Conservation (phyloP, 2,797 vertebrate genomes). For the Sparidentex hasta region DNA sequence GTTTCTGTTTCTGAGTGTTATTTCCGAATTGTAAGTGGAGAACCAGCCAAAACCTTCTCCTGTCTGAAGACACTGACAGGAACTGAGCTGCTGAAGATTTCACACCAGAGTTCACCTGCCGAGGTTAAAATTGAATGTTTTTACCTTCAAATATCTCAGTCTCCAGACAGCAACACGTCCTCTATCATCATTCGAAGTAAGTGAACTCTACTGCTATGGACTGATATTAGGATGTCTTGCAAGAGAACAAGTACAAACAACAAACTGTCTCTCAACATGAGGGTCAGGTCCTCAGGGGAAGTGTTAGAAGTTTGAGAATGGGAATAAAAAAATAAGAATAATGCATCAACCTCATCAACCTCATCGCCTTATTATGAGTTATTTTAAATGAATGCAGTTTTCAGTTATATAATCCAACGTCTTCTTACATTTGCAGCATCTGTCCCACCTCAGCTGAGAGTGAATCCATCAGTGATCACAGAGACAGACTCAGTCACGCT, state of each 20-base stretch:
- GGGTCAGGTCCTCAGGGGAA: no score
- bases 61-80: slow-evolving; percentile 44
- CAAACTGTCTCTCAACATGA: neutral
- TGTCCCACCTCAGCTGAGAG: neutral
- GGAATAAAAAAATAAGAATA: neutral
- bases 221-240: neutral
- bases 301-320: neutral
- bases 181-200: slow-evolving; percentile 22
- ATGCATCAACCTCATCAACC: no score
- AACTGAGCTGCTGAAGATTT: slow-evolving; percentile 25
- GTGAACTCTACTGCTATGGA: neutral
- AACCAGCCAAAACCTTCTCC: rapidly evolving
- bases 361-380: no score
- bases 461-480: neutral
- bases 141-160: neutral
- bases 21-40: neutral
- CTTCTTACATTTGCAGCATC: slow-evolving; percentile 3
- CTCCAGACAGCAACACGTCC: slow-evolving; percentile 1
- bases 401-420: neutral
- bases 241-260: neutral
- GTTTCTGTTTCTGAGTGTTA: slow-evolving; percentile 29
- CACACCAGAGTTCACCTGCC: slow-evolving; percentile 17
- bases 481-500: neutral
- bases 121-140: slow-evolving; percentile 38
- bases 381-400: neutral